A percentile compares a stretch with the other conserved stretches of the same genome.
phyloP scores from a whole-genome alignment of 2,888 invertebrate genomes.

The Drosophila cracens region DNA sequence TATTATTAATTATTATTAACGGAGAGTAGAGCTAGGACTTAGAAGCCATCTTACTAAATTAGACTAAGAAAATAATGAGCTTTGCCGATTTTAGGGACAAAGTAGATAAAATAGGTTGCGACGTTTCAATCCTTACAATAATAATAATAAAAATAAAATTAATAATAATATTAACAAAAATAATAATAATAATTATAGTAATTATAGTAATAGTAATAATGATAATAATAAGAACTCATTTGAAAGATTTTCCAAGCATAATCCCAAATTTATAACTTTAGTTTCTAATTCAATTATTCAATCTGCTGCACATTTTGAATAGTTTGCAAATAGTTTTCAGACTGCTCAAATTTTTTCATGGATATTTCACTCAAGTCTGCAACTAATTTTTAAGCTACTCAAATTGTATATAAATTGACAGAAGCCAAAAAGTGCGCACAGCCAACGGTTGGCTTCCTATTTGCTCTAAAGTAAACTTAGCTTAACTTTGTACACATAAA shows the following conservation, averaged over 20 bases:
- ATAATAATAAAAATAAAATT: no score
- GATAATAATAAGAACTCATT: not conserved
- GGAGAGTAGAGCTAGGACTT: fast-evolving
- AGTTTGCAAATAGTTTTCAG: not conserved
- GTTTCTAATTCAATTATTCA: not conserved
- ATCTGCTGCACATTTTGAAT: not conserved
- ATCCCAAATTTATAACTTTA: not conserved
- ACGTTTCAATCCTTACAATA: not conserved
- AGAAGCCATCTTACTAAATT: not conserved
- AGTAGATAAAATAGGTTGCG: no score
- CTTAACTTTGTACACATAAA: not conserved
- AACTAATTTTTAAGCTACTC: not conserved
- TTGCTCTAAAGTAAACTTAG: not conserved
- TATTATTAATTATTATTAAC: not conserved
- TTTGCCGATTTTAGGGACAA: not conserved
- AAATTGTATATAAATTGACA: not conserved
- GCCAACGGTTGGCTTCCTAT: not conserved
- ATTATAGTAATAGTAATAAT: no score
- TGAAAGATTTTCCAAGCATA: not conserved
- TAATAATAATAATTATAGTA: no score
- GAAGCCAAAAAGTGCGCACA: not conserved
- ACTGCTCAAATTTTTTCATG: not conserved
- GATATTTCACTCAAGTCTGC: not conserved
- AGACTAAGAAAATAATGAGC: not conserved
- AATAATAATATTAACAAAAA: no score